These are phyloP conservation scores for Colostygia pectinataria DNA, from an alignment of 2,888 invertebrate genomes.

Conservation along the genomic window DNA sequence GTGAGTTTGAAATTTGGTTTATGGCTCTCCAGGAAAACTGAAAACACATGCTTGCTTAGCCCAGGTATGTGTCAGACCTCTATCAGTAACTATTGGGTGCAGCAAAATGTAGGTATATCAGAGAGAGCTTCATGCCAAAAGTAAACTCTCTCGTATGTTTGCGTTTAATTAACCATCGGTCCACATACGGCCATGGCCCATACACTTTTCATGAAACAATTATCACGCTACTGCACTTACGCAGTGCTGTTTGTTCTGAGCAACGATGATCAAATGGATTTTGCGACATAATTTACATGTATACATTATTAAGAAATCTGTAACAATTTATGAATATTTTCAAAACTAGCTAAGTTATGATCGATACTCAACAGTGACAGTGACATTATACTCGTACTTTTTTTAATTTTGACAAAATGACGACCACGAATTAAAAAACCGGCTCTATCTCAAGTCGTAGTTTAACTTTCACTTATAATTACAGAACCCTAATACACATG, in stretches of 20 bases:
- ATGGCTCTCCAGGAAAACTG: too few relatives aligned
- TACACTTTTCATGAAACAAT: constrained; percentile 77
- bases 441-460: too few relatives aligned
- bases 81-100: constrained; percentile 22
- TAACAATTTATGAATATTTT: too few relatives aligned
- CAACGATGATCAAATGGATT: neutral
- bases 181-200: constrained; percentile 64
- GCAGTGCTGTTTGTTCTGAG: constrained; percentile 49
- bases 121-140: constrained; percentile 54
- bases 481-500: too few relatives aligned
- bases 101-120: constrained; percentile 44
- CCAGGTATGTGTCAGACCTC: neutral
- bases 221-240: constrained; percentile 57
- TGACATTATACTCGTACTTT: too few relatives aligned
- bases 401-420: too few relatives aligned
- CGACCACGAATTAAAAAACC: too few relatives aligned
- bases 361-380: too few relatives aligned
- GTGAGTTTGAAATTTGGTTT: too few relatives aligned
- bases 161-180: constrained; percentile 77
- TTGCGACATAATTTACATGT: neutral
- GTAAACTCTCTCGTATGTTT: constrained; percentile 69
- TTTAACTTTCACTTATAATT: too few relatives aligned
- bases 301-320: too few relatives aligned
- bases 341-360: too few relatives aligned
- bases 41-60: neutral